Conservation (phyloP, 2,797 vertebrate species). For the Darevskia mixta region DNA sequence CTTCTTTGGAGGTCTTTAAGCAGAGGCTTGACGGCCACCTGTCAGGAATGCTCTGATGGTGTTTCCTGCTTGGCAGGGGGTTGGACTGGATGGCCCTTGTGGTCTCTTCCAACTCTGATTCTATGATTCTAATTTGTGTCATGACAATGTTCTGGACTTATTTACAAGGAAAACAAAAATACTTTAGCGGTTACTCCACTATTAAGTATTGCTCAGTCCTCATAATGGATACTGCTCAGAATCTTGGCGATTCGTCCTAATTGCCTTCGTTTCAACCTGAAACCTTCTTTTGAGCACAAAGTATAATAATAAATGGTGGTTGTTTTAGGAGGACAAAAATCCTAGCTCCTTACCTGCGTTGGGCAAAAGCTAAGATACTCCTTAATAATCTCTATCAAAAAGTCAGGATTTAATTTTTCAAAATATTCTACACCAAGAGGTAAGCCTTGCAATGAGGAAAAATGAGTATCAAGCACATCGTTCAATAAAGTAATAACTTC, state of each 20-base stretch:
- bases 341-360: conserved; percentile 83
- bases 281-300: background rate
- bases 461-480: conserved; percentile 92
- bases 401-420: conserved; percentile 96
- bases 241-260: background rate
- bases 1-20: too few species aligned
- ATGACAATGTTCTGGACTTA: background rate
- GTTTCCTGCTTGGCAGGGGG: too few species aligned
- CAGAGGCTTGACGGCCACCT: too few species aligned
- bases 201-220: background rate
- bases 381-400: conserved; percentile 91
- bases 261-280: background rate
- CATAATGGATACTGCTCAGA: background rate
- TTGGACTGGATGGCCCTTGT: too few species aligned
- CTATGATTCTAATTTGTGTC: background rate
- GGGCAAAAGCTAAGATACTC: conserved; percentile 92
- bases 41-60: too few species aligned
- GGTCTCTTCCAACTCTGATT: too few species aligned
- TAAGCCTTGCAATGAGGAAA: conserved; percentile 89
- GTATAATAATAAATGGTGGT: too few species aligned
- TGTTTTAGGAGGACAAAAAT: background rate
- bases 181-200: conserved; percentile 11
- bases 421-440: conserved; percentile 95
- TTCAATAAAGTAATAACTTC: conserved; percentile 90
- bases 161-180: background rate